phyloP scores from a whole-genome alignment of 2,888 invertebrate genomes.

The Adineta ricciae region DNA sequence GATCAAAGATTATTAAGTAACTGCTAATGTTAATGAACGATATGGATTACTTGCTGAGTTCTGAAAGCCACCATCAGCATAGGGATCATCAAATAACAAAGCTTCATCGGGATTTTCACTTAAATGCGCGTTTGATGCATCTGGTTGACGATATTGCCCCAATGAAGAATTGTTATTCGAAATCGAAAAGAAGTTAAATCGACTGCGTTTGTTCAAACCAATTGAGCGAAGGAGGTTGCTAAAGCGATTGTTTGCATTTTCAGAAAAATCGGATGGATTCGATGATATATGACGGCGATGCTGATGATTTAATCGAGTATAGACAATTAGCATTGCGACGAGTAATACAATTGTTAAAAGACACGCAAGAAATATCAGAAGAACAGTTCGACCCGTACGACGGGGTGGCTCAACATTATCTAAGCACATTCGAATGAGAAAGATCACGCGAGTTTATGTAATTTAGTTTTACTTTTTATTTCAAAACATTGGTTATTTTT shows the following conservation, averaged over 20 bases:
- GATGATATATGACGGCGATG: background rate
- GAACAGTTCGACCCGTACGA: background rate
- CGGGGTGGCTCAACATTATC: background rate
- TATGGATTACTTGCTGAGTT: background rate
- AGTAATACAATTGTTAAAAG: background rate
- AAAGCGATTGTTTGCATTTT: background rate
- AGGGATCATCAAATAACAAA: background rate
- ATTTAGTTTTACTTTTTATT: background rate
- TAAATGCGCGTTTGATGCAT: background rate
- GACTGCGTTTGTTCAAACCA: background rate
- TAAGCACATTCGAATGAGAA: background rate
- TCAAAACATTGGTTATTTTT: background rate
- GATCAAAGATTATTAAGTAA: background rate
- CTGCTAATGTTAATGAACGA: background rate
- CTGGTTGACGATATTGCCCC: background rate
- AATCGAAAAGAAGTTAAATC: background rate
- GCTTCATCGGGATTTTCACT: constrained; percentile 3
- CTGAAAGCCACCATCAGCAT: background rate
- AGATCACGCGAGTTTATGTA: background rate
- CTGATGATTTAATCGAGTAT: background rate
- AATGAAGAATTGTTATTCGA: background rate
- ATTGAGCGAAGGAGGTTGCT: background rate
- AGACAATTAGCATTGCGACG: background rate
- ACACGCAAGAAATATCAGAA: background rate
- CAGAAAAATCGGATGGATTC: background rate